Conservation (phyloP, 2,797 vertebrate genomes). For the Malacoraja senta region DNA sequence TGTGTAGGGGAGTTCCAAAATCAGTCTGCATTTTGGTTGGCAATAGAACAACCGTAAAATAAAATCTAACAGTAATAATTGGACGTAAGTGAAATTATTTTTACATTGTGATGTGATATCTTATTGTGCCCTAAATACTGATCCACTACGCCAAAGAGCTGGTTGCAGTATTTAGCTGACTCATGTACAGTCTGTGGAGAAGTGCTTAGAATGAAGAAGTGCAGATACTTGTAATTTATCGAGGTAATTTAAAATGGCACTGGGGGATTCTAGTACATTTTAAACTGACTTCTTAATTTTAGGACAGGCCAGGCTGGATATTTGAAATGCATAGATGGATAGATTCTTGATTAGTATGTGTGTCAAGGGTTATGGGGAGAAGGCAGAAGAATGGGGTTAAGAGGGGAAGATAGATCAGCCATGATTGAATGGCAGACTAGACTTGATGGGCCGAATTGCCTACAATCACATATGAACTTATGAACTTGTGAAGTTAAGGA, state of each 20-base stretch:
- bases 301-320: neutral
- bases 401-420: too few species aligned
- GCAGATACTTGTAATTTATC: neutral
- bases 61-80: neutral
- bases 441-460: too few species aligned
- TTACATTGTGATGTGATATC: neutral
- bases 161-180: neutral
- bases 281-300: neutral
- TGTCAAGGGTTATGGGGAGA: too few species aligned
- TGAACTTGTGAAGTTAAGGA: neutral
- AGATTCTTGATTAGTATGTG: too few species aligned
- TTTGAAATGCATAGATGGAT: too few species aligned
- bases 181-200: neutral
- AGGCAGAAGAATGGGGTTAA: too few species aligned
- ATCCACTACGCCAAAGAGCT: neutral
- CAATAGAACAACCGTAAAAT: neutral
- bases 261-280: neutral
- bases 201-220: neutral
- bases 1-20: neutral
- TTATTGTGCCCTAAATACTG: neutral
- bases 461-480: too few species aligned
- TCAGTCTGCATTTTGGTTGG: neutral
- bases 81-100: neutral
- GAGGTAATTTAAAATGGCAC: neutral
- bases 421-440: too few species aligned